Percentiles rank a stretch among this genome's conserved stretches.
phyloP scores from a whole-genome alignment of 2,113 vertebrate species.

The Formicarius rufipectus region DNA sequence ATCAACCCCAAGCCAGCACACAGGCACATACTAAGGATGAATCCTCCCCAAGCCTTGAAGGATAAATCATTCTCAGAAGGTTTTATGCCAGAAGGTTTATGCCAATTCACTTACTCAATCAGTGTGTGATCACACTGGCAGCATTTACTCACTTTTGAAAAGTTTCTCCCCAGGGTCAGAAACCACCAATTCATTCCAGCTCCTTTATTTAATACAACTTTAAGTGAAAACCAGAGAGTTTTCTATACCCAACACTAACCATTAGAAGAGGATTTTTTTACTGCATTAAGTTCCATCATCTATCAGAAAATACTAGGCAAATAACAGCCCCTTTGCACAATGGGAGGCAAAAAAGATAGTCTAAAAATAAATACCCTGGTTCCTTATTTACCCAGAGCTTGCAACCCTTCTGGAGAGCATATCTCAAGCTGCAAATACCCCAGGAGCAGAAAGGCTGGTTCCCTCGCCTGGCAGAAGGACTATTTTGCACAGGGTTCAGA shows the following conservation, averaged over 20 bases:
- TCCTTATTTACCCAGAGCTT: background rate
- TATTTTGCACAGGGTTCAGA: background rate
- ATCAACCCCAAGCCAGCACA: background rate
- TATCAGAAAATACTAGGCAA: background rate
- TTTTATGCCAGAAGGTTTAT: background rate
- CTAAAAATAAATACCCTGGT: background rate
- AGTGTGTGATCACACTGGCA: background rate
- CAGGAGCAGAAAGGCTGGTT: background rate
- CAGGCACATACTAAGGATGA: background rate
- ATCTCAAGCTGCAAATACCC: background rate
- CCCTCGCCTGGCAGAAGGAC: background rate
- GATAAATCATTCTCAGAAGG: background rate
- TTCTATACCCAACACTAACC: background rate
- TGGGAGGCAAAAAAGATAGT: rapidly evolving
- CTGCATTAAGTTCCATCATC: background rate
- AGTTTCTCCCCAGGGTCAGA: background rate
- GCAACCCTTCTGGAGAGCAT: background rate
- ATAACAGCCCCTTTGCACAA: background rate
- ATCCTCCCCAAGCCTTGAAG: background rate
- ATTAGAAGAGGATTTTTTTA: background rate
- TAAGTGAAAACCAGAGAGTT: background rate
- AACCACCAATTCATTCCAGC: background rate
- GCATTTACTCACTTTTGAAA: background rate
- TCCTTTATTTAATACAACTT: slow-evolving; percentile 13
- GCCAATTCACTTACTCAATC: background rate